Percentiles rank a stretch among this genome's conserved stretches.
Evolutionary conservation across 2,888 invertebrate genomes (phyloP).

Genomic region (Ectemnius lituratus): DNA sequence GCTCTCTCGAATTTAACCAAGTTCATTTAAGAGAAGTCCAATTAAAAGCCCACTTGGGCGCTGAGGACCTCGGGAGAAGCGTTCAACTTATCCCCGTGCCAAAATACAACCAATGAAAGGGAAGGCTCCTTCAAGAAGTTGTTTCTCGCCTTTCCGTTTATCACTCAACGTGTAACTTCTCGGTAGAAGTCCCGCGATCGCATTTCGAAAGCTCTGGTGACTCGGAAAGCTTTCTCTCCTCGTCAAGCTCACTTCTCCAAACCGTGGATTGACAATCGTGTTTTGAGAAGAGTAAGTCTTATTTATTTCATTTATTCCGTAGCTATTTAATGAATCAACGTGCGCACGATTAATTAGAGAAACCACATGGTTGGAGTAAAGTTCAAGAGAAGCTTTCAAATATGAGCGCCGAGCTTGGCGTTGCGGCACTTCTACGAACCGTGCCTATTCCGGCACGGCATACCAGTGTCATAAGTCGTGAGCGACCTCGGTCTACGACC

Average conservation of each 20-base stretch:
- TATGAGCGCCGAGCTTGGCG: neutral
- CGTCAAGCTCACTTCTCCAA: neutral
- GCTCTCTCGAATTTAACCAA: slow-evolving; percentile 36
- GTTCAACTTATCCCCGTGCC: slow-evolving; percentile 66
- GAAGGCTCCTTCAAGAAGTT: slow-evolving; percentile 41
- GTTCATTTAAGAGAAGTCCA: slow-evolving; percentile 3
- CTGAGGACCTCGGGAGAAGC: slow-evolving; percentile 33
- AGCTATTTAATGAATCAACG: too few relatives aligned
- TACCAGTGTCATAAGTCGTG: slow-evolving; percentile 59
- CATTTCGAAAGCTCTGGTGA: neutral
- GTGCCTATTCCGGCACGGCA: slow-evolving; percentile 29
- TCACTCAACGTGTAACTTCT: slow-evolving; percentile 13
- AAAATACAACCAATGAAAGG: slow-evolving; percentile 71
- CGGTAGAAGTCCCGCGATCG: slow-evolving; percentile 13
- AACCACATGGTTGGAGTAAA: neutral
- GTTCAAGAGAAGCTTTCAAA: neutral
- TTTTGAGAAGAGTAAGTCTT: neutral
- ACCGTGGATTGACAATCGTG: neutral
- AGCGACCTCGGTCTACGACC: slow-evolving; percentile 42
- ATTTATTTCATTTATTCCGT: slow-evolving; percentile 11
- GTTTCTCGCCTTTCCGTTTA: slow-evolving; percentile 41
- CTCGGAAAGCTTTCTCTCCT: neutral
- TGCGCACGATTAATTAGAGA: neutral
- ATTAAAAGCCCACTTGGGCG: too few relatives aligned
- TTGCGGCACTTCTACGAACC: slow-evolving; percentile 2